Evolutionary conservation across 1,140 invertebrate genomes (phyloP), one percentile per base, ranked within the genome.

Genomic region (Drosophila nannoptera): DNA sequence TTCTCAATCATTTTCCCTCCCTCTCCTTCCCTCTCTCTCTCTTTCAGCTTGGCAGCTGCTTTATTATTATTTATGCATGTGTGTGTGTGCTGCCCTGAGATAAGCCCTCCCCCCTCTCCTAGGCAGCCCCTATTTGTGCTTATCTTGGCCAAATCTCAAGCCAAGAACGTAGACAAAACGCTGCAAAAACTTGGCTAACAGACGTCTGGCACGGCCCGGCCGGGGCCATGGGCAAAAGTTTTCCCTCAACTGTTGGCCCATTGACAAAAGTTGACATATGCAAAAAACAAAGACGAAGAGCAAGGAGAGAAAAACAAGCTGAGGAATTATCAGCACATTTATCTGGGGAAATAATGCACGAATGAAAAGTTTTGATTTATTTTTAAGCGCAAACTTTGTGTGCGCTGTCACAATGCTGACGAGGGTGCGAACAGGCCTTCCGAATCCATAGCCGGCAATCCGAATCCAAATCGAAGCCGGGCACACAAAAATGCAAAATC

Each of bases 311-410:
- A 14, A 12, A 42, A 42, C n/a, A 12, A 42, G 22, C 65, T 68
- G 62, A 72, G 64, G 68, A 72, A 72, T 72, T 72, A 72, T 72
- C 69, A 72, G 69, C 64, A 67, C 65, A 72, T 72, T 72, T 72
- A 72, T 72, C 69, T 72, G 69, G 69, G 69, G 65, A 72, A 72
- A 72, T 72, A 70, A 70, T 70, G 69, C 69, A 62, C 65, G 69
- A 72, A 72, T 68, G 69, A 61, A 72, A 72, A 72, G 69, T 72
- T 72, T 72, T 72, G 69, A 72, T 72, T 72, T 72, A 72, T 72
- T 72, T 62, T 72, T 72, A 72, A 72, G 69, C 69, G 45, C 52
- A 72, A 72, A 72, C 38, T 72, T 72, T 72, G 22, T 62, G 40
- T 52, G 65, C 40, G 46, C 52, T 72, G 69, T 72, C 65, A 72